Evolutionary conservation across 2,888 invertebrate genomes (phyloP).

Genomic region (Suillia variegata): DNA sequence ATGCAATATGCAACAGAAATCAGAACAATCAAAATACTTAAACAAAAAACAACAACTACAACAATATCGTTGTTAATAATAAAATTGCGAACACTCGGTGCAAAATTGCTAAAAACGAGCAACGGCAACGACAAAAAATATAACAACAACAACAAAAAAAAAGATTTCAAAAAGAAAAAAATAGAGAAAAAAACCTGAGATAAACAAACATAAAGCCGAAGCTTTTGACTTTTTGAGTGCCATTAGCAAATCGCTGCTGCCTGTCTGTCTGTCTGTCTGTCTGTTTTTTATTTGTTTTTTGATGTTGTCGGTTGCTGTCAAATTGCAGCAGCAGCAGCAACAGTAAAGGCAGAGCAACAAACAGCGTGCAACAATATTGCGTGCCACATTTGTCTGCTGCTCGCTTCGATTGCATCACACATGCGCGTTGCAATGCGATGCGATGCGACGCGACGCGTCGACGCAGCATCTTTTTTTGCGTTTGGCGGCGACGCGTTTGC

Average conservation of each 20-base stretch:
- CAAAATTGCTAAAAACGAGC: too few relatives aligned
- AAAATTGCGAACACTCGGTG: too few relatives aligned
- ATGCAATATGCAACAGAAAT: background rate
- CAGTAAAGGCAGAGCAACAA: background rate
- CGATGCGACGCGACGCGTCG: background rate
- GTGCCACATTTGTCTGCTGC: background rate
- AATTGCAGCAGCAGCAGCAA: background rate
- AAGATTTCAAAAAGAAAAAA: too few relatives aligned
- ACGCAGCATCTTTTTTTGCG: background rate
- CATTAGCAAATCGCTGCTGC: background rate
- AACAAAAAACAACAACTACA: background rate
- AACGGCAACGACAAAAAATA: too few relatives aligned
- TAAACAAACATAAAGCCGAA: too few relatives aligned
- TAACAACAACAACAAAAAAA: background rate
- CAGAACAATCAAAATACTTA: background rate
- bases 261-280: too few relatives aligned
- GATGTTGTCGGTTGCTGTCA: too few relatives aligned
- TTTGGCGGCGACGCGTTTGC: background rate
- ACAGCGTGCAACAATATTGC: background rate
- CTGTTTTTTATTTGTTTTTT: too few relatives aligned
- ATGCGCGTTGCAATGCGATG: background rate
- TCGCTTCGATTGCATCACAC: slow-evolving; percentile 1
- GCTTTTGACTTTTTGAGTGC: background rate
- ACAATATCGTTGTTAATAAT: too few relatives aligned
- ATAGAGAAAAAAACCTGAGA: too few relatives aligned